Base-by-base conservation (phyloP, 2,113 vertebrate species). In the Thalassoma bifasciatum region DNA sequence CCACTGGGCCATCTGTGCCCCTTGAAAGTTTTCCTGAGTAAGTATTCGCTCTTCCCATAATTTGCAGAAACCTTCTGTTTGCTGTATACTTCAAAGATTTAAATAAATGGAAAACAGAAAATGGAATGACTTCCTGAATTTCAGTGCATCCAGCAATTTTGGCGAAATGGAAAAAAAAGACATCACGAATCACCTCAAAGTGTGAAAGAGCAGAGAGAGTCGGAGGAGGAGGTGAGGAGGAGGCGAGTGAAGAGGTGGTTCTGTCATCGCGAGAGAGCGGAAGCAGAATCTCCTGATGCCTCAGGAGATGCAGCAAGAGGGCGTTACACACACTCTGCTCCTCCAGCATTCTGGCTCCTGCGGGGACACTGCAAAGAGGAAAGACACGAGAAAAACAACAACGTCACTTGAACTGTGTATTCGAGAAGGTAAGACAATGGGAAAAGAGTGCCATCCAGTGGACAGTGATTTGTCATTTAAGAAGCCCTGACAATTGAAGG, bases 311-410 rank as follows among this genome's bases (percentile, higher is more conserved):
- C 19, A 90, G 75, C 60, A 92, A 58, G 34, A 93, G 47, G 44
- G 11, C n/a, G 4, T 93, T 93, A 46, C 83, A 90, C 65, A 88
- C 52, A 38, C 57, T 84, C 84, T 93, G 89, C 37, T 91, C 93
- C 24, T 89, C 85, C 52, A 93, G 73, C 84, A 92, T 91, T 53
- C 62, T 72, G 65, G 89, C 80, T 38, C 92, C 87, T 23, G 53
- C 63, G 44, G 87, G 75, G 73, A 94, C 84, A 22, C 93, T 92
- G 80, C 34, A 73, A 10, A 37, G 4, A 21, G 34, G 65, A 34
- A 5, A 75, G 19, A 79, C 0, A 64, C 14, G 4, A 30, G 34
- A 37, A 3, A 3, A 66, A 63, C 19, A 76, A 59, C 17, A 54
- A 24, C 1, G 17, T 64, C 37, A 59, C 30, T 50, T 50, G 8